Conservation (phyloP, 2,888 invertebrate genomes). For the Tachina lurida region DNA sequence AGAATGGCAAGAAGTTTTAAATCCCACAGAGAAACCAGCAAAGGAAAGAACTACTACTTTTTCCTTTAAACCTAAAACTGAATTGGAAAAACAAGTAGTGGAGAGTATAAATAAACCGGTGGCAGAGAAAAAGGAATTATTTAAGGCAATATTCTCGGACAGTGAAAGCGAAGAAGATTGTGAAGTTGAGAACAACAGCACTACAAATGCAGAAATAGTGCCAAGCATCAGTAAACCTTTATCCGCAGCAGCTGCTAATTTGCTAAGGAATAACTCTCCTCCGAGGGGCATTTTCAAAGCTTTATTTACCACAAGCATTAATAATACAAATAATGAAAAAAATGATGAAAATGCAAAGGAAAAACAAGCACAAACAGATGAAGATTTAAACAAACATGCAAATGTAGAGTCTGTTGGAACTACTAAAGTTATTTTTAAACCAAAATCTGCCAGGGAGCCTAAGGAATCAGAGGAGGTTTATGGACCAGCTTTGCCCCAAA, state of each 20-base stretch:
- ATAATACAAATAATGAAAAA: conserved; percentile 17
- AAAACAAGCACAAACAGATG: not conserved
- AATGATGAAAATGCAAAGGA: not conserved
- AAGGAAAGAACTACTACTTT: conserved; percentile 43
- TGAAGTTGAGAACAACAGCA: conserved; percentile 75
- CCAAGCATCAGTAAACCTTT: conserved; percentile 56
- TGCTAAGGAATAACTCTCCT: conserved; percentile 87
- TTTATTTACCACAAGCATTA: conserved; percentile 73
- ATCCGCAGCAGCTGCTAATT: conserved; percentile 84
- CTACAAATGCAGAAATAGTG: conserved; percentile 65
- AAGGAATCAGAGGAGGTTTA: conserved; percentile 34
- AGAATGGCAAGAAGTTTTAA: conserved; percentile 65
- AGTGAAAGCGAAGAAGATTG: conserved; percentile 88
- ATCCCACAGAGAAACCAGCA: conserved; percentile 29
- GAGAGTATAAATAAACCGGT: conserved; percentile 81
- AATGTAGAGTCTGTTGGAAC: not conserved
- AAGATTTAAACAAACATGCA: not conserved
- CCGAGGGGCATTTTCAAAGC: conserved; percentile 87
- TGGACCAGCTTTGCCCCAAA: conserved; percentile 57
- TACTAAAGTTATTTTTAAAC: conserved; percentile 54
- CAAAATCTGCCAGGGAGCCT: conserved; percentile 47
- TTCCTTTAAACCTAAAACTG: conserved; percentile 77
- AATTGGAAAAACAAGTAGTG: conserved; percentile 79
- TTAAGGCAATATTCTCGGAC: conserved; percentile 94
- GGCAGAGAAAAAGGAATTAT: conserved; percentile 89